Conservation (phyloP, 1,140 invertebrate genomes). For the Piezodorus guildinii region DNA sequence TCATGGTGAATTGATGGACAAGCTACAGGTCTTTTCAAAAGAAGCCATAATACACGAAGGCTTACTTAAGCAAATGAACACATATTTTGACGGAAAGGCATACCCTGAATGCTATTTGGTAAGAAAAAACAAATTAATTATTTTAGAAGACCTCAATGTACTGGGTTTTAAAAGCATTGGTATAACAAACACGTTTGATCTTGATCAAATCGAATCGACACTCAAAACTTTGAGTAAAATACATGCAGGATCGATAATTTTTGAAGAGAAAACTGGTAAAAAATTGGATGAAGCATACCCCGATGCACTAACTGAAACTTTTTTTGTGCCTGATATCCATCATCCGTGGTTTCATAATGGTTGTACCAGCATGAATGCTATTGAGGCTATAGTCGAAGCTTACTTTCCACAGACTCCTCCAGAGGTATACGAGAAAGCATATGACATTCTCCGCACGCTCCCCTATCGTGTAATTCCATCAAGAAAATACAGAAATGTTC, state of each 20-base stretch:
- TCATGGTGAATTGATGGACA: not conserved
- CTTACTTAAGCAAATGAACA: not conserved
- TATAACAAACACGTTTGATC: not conserved
- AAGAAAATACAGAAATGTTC: constrained; percentile 9
- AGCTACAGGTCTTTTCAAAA: constrained; percentile 9
- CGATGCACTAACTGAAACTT: constrained; percentile 2
- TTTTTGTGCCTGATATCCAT: constrained; percentile 9
- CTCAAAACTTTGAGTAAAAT: constrained; percentile 10
- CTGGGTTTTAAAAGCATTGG: not conserved
- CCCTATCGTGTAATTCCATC: not conserved
- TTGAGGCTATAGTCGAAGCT: constrained; percentile 10
- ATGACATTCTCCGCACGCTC: constrained; percentile 2
- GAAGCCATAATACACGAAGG: constrained; percentile 4
- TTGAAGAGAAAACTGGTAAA: not conserved
- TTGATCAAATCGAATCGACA: constrained; percentile 7
- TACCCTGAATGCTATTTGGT: constrained; percentile 16
- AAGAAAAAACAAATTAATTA: not conserved
- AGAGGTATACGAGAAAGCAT: constrained; percentile 7
- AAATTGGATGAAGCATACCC: constrained; percentile 1
- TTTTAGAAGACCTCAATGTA: constrained; percentile 11
- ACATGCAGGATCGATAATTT: constrained; percentile 15
- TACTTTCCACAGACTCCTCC: constrained; percentile 4
- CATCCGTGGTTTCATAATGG: constrained; percentile 11
- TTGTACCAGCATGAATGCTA: constrained; percentile 16
- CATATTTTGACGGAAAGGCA: constrained; percentile 12